phyloP scores from a whole-genome alignment of 2,113 vertebrate genomes.

The Craseonycteris thonglongyai region DNA sequence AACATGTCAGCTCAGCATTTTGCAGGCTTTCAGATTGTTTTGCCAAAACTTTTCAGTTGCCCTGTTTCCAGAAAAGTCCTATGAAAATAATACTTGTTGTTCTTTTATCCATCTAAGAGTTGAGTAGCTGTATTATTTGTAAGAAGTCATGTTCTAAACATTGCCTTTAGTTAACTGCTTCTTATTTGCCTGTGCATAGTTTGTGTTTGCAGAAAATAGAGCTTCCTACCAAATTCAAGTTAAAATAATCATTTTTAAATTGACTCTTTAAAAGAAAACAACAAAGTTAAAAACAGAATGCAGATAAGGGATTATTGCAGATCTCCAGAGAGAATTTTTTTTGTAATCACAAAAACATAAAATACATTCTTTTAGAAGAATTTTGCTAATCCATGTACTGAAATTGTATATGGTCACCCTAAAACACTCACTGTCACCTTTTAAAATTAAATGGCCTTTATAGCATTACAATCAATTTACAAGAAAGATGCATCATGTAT shows the following conservation, averaged over 20 bases:
- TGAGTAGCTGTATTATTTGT: not conserved
- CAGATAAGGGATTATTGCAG: not conserved
- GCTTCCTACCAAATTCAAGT: not conserved
- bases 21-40: not conserved
- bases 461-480: not conserved
- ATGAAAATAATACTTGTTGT: not conserved
- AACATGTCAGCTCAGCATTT: not conserved
- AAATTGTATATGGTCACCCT: not conserved
- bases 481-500: not conserved
- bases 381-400: not conserved
- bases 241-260: not conserved
- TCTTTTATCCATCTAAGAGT: not conserved
- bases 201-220: not conserved
- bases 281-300: not conserved
- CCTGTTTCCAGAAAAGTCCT: not conserved
- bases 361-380: not conserved
- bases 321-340: not conserved
- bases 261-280: not conserved
- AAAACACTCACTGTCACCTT: conserved; percentile 8
- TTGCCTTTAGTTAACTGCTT: not conserved
- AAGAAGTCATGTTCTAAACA: not conserved
- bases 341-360: not conserved
- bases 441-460: conserved; percentile 41
- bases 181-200: not conserved
- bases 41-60: not conserved